Conservation (phyloP, 2,888 invertebrate species). For the Rhimphoctona megacephalus region DNA sequence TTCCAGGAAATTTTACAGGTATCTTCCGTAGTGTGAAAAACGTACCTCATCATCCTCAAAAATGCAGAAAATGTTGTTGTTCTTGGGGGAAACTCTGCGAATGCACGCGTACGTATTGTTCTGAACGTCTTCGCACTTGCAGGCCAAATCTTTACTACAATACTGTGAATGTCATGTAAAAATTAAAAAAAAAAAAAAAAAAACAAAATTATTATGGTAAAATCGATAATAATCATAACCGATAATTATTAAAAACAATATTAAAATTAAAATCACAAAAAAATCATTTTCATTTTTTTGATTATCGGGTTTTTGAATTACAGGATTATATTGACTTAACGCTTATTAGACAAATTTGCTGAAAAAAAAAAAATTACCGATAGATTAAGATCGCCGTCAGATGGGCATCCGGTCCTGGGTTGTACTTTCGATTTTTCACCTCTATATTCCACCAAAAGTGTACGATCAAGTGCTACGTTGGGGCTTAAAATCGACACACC, state of each 20-base stretch:
- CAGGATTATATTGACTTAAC: no score
- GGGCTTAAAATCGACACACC: conserved; percentile 76
- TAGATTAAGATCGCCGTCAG: conserved; percentile 87
- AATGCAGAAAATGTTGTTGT: conserved; percentile 88
- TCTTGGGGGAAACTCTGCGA: conserved; percentile 87
- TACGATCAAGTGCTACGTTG: conserved; percentile 84
- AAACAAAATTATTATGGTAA: conserved; percentile 69
- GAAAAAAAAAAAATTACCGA: conserved; percentile 84
- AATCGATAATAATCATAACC: background rate
- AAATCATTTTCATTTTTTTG: background rate
- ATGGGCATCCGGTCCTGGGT: conserved; percentile 89
- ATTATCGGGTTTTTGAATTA: background rate
- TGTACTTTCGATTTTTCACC: conserved; percentile 89
- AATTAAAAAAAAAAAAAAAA: conserved; percentile 69
- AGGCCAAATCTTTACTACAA: conserved; percentile 89
- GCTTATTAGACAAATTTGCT: background rate
- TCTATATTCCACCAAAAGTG: conserved; percentile 92
- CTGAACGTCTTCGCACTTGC: conserved; percentile 93
- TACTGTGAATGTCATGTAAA: conserved; percentile 84
- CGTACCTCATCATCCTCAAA: conserved; percentile 87
- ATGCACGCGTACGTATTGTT: conserved; percentile 95
- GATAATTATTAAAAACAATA: background rate
- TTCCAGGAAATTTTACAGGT: background rate
- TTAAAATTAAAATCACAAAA: background rate
- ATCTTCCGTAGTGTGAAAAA: conserved; percentile 14